phyloP scores from a whole-genome alignment of 1,140 invertebrate genomes.

The Drosophila auraria region DNA sequence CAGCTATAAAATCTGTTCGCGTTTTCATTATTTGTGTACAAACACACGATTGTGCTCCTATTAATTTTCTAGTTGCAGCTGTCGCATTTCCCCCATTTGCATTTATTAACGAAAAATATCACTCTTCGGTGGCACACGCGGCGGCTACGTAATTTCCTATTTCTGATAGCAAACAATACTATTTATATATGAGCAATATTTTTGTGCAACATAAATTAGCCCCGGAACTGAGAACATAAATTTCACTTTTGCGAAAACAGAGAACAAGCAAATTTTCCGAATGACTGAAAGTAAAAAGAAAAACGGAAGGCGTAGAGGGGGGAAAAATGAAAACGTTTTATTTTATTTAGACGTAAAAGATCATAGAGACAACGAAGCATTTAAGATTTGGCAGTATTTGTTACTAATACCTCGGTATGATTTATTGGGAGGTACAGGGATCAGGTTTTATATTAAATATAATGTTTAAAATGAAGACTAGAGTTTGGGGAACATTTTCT shows the following conservation, averaged over 20 bases:
- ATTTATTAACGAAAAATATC: constrained; percentile 38
- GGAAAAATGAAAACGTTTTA: constrained; percentile 31
- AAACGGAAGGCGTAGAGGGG: neutral
- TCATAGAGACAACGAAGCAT: constrained; percentile 24
- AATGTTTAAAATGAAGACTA: no score
- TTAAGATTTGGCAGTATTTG: constrained; percentile 5
- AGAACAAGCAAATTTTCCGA: constrained; percentile 30
- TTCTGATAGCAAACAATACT: constrained; percentile 44
- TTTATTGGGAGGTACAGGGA: constrained; percentile 23
- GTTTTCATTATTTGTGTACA: constrained; percentile 23
- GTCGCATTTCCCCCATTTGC: constrained; percentile 54
- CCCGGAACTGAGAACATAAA: constrained; percentile 52
- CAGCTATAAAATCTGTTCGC: constrained; percentile 60
- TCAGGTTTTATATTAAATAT: neutral
- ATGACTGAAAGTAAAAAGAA: constrained; percentile 36
- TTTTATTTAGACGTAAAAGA: constrained; percentile 11
- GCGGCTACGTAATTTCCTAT: constrained; percentile 72
- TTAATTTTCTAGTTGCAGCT: constrained; percentile 71
- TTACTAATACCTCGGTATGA: constrained; percentile 25
- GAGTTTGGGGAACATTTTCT: neutral
- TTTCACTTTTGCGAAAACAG: constrained; percentile 45
- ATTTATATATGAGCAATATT: constrained; percentile 17
- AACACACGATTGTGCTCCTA: constrained; percentile 62
- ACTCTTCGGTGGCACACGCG: constrained; percentile 49
- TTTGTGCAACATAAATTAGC: constrained; percentile 50